Evolutionary conservation across 2,888 invertebrate genomes (phyloP), one percentile per base, ranked within the genome.

Genomic region (Zaprionus obscuricornis): DNA sequence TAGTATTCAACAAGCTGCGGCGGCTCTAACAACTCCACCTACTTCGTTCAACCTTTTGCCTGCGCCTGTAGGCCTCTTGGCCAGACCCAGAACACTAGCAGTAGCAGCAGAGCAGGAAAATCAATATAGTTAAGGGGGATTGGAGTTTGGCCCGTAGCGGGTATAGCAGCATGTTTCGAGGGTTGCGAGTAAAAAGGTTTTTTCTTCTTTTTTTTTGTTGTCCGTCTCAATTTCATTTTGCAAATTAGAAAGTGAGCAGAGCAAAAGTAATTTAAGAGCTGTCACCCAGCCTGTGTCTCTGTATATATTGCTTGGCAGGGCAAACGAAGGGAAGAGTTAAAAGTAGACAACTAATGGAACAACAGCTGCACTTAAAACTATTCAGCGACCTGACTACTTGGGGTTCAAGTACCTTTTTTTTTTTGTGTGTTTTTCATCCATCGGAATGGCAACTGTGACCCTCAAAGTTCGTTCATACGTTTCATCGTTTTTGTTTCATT

Each of bases 241-340:
- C 67, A 79, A 85, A 77, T 85, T 83, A 83, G 81, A 85, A 78
- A 70, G 76, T 55, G 66, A 59, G 52, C 52, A 65, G n/a, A n/a
- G 36, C 42, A 52, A 68, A 52, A 59, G 62, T 82, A 82, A 77
- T 76, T 74, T 58, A 54, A 39, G 39, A 43, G 39, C 81, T 76
- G 79, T 70, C 84, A 67, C 1, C 7, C n/a, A n/a, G n/a, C 8
- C 18, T 64, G 43, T 60, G 74, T 55, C 55, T 17, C 45, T 36
- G 37, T 40, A 22, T 17, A 11, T n/a, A n/a, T n/a, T n/a, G n/a
- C n/a, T n/a, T n/a, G n/a, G n/a, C n/a, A n/a, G n/a, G n/a, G n/a
- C n/a, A n/a, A n/a, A n/a, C n/a, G n/a, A n/a, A n/a, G n/a, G n/a
- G n/a, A n/a, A n/a, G n/a, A n/a, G n/a, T n/a, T n/a, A n/a, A n/a